Conservation (phyloP, 1,140 invertebrate species). For the Ooceraea biroi region DNA sequence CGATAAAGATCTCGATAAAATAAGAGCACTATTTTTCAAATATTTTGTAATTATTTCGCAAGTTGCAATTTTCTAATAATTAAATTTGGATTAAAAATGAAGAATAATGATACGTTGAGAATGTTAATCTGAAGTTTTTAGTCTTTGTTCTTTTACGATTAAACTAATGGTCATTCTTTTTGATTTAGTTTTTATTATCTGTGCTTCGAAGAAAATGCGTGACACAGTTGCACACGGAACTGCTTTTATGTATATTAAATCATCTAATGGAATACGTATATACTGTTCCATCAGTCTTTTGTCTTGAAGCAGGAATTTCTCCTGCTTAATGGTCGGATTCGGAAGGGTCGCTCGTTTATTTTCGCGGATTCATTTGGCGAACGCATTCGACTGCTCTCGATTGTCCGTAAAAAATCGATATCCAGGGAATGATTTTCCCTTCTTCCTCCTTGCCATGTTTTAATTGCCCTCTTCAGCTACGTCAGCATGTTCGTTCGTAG, state of each 20-base stretch:
- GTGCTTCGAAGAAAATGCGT: neutral
- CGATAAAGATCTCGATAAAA: neutral
- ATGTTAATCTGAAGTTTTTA: neutral
- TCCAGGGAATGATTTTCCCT: neutral
- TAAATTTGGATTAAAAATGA: neutral
- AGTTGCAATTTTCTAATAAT: neutral
- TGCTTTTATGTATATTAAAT: constrained; percentile 12
- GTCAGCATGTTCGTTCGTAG: neutral
- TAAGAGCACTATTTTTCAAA: neutral
- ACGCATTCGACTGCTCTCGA: constrained; percentile 8
- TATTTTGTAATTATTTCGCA: neutral
- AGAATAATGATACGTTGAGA: neutral
- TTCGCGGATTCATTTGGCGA: constrained; percentile 29
- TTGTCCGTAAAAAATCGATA: constrained; percentile 18
- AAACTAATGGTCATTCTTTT: neutral
- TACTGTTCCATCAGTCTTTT: constrained; percentile 5
- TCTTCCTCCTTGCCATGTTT: neutral
- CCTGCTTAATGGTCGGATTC: constrained; percentile 6
- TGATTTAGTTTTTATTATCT: neutral
- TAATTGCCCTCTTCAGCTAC: neutral
- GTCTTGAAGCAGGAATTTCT: constrained; percentile 39
- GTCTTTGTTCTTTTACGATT: neutral
- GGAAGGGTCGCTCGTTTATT: constrained; percentile 30
- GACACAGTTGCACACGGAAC: neutral
- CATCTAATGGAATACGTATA: neutral